Percentiles rank a stretch among this genome's conserved stretches.
Conservation (phyloP, 2,888 invertebrate species). For the Euplagia quadripunctaria region DNA sequence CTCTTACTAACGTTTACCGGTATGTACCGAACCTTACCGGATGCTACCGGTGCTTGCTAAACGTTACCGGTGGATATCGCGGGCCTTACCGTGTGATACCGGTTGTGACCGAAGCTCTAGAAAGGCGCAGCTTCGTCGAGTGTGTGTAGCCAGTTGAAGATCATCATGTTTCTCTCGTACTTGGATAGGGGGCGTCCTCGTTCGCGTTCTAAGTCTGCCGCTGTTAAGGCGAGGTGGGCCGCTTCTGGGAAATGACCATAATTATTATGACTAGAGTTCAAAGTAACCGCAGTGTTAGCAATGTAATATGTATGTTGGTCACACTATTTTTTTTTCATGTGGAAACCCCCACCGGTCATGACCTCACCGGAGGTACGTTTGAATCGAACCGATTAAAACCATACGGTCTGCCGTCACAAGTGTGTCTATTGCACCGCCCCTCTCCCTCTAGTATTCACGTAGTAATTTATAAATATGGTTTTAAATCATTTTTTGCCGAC, state of each 20-base stretch:
- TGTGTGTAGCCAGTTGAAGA: slow-evolving; percentile 97
- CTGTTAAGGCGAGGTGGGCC: slow-evolving; percentile 88
- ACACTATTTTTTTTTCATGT: no score
- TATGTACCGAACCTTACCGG: slow-evolving; percentile 4
- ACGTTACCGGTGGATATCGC: not conserved
- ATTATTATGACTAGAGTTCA: no score
- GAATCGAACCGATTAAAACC: no score
- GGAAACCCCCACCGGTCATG: no score
- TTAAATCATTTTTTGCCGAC: no score
- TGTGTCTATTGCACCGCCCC: no score
- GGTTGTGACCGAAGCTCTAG: slow-evolving; percentile 49
- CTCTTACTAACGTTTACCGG: not conserved
- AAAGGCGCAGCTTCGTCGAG: slow-evolving; percentile 91
- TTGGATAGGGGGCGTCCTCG: slow-evolving; percentile 95
- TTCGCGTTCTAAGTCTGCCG: slow-evolving; percentile 93
- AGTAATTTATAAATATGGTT: no score
- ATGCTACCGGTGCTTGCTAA: not conserved
- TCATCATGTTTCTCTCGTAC: slow-evolving; percentile 97
- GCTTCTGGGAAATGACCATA: slow-evolving; percentile 65
- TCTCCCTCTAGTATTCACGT: no score
- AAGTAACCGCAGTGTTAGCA: no score
- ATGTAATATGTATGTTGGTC: no score
- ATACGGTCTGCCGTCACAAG: no score
- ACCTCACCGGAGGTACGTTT: no score
- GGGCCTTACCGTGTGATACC: not conserved